phyloP scores from a whole-genome alignment of 1,140 invertebrate species.

The Choristoneura fumiferana region DNA sequence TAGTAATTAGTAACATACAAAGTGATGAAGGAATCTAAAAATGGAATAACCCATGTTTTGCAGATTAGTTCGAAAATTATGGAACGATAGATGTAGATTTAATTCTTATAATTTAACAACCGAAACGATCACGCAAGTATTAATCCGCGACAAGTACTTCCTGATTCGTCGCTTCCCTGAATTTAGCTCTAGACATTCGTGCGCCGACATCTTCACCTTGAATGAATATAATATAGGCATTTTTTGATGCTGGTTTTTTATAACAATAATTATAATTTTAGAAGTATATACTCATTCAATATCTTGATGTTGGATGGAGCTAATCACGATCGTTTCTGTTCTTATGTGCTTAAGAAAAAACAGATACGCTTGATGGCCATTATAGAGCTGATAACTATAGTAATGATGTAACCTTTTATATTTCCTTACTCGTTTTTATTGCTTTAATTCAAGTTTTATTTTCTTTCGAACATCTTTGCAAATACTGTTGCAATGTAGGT shows the following conservation, averaged over 20 bases:
- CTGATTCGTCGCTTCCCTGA: constrained; percentile 58
- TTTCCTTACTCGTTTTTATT: constrained; percentile 47
- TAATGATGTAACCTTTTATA: constrained; percentile 43
- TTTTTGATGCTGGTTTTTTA: constrained; percentile 59
- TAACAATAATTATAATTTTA: constrained; percentile 61
- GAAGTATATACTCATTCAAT: constrained; percentile 55
- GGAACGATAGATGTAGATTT: background rate
- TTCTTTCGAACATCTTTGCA: constrained; percentile 1
- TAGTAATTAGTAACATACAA: no score
- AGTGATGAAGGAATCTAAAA: no score
- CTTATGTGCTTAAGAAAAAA: constrained; percentile 35
- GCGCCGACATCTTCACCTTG: constrained; percentile 65
- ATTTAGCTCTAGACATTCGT: constrained; percentile 54
- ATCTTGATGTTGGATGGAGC: constrained; percentile 48
- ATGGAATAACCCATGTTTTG: no score
- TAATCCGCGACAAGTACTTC: constrained; percentile 53
- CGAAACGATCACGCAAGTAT: constrained; percentile 29
- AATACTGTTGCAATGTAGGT: no score
- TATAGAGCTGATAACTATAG: constrained; percentile 49
- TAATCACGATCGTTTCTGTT: constrained; percentile 58
- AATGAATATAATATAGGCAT: constrained; percentile 51
- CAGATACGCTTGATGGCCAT: constrained; percentile 42
- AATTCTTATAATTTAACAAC: constrained; percentile 7
- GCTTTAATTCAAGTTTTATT: constrained; percentile 21
- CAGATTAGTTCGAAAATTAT: no score